Conservation (phyloP, 2,888 invertebrate species). For the Eupithecia centaureata region DNA sequence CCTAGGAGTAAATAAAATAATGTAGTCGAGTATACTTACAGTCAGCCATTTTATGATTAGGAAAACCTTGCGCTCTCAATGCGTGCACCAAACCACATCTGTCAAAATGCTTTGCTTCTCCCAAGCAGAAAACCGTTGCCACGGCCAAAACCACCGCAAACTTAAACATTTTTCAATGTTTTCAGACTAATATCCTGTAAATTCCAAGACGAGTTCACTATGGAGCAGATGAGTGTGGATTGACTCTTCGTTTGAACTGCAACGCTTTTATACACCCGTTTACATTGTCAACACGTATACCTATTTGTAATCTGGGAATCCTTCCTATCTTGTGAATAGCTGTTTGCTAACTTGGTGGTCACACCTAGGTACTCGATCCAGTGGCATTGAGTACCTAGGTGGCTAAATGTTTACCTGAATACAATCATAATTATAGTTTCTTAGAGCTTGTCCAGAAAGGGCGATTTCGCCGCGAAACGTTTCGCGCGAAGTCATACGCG, state of each 20-base stretch:
- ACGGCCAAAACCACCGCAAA: conserved; percentile 32
- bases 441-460: too few species aligned
- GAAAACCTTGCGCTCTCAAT: conserved; percentile 56
- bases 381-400: too few species aligned
- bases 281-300: too few species aligned
- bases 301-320: conserved; percentile 24
- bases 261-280: conserved; percentile 33
- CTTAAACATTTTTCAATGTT: conserved; percentile 44
- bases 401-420: conserved; percentile 8
- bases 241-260: conserved; percentile 14
- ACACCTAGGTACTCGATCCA: not conserved
- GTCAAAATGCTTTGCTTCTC: conserved; percentile 50
- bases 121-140: conserved; percentile 35
- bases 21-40: conserved; percentile 54
- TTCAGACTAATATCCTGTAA: not conserved
- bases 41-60: conserved; percentile 55
- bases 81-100: conserved; percentile 57
- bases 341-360: too few species aligned
- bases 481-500: too few species aligned
- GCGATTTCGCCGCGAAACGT: too few species aligned
- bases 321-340: conserved; percentile 14
- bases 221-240: not conserved
- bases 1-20: too few species aligned
- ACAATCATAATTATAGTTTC: too few species aligned
- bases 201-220: conserved; percentile 6